Conservation (phyloP, 2,888 invertebrate genomes). For the Chloroclysta siterata region DNA sequence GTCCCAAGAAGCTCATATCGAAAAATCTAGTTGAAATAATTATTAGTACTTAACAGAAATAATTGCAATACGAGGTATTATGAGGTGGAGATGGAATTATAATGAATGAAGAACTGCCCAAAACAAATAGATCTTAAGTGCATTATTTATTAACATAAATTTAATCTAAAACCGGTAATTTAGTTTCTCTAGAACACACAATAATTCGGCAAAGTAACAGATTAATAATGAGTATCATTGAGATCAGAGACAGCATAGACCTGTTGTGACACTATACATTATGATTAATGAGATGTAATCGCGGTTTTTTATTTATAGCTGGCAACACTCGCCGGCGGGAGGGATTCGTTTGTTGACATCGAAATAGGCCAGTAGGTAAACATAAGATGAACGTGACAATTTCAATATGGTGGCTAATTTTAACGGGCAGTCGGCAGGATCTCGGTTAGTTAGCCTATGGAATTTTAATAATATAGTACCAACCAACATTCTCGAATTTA, state of each 20-base stretch:
- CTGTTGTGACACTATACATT: conserved; percentile 73
- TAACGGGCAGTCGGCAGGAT: conserved; percentile 20
- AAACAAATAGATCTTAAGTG: background rate
- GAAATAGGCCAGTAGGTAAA: conserved; percentile 71
- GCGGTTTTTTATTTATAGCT: conserved; percentile 71
- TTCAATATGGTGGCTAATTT: conserved; percentile 37
- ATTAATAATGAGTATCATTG: conserved; percentile 50
- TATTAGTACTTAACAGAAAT: too few relatives aligned
- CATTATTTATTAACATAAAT: conserved; percentile 7
- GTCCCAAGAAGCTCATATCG: too few relatives aligned
- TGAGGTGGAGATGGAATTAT: too few relatives aligned
- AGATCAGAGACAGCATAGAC: conserved; percentile 74
- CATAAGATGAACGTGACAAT: conserved; percentile 36
- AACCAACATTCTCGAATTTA: too few relatives aligned
- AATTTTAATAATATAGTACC: too few relatives aligned
- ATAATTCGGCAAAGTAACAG: conserved; percentile 30
- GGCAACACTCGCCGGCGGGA: conserved; percentile 58
- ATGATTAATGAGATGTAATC: conserved; percentile 80
- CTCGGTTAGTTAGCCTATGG: too few relatives aligned
- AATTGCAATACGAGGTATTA: too few relatives aligned
- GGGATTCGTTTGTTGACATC: conserved; percentile 65
- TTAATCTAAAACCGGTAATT: conserved; percentile 61
- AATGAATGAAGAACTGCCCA: too few relatives aligned
- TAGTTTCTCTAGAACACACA: conserved; percentile 44
- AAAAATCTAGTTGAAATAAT: too few relatives aligned